These are phyloP conservation scores for Caenorhabditis briggsae DNA, from an alignment of 1,140 invertebrate species.

Conservation along the genomic window DNA sequence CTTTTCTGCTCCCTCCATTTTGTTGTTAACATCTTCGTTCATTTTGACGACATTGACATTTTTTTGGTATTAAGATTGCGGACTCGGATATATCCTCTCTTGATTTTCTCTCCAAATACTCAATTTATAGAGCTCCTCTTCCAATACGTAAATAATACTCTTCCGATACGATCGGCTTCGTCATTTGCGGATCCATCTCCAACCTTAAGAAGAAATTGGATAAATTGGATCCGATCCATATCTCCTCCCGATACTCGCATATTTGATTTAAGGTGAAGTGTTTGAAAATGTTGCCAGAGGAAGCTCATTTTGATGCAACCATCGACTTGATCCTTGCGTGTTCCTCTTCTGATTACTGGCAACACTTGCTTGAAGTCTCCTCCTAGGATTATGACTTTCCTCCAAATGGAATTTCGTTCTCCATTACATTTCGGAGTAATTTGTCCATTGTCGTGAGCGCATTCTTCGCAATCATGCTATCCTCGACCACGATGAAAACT, in stretches of 20 bases:
- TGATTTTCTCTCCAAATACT: constrained; percentile 1
- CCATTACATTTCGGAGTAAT: constrained; percentile 30
- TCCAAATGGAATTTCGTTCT: constrained; percentile 55
- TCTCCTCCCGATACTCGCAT: constrained; percentile 14
- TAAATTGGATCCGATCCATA: constrained; percentile 21
- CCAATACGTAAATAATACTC: too few species aligned
- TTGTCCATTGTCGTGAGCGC: background rate
- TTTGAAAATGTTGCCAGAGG: constrained; percentile 16
- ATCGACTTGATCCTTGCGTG: constrained; percentile 1
- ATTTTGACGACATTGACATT: constrained; percentile 21
- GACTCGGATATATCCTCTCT: background rate
- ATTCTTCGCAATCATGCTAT: constrained; percentile 6
- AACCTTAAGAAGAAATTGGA: constrained; percentile 10
- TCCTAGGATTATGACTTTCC: constrained; percentile 52
- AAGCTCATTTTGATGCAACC: constrained; percentile 16
- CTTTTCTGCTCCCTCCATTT: constrained; percentile 17
- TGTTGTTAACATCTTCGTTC: constrained; percentile 13
- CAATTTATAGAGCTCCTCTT: background rate
- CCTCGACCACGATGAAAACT: constrained; percentile 42
- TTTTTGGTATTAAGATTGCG: background rate
- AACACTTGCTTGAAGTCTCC: constrained; percentile 60
- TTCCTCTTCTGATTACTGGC: constrained; percentile 10
- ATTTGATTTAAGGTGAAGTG: constrained; percentile 5
- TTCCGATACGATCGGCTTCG: background rate
- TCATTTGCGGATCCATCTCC: background rate